Percentiles rank a stretch among this genome's conserved stretches.
These are phyloP conservation scores for Hemicentrotus pulcherrimus DNA, from an alignment of 35 echinoderm and acorn worm genomes.

Conservation along the genomic window DNA sequence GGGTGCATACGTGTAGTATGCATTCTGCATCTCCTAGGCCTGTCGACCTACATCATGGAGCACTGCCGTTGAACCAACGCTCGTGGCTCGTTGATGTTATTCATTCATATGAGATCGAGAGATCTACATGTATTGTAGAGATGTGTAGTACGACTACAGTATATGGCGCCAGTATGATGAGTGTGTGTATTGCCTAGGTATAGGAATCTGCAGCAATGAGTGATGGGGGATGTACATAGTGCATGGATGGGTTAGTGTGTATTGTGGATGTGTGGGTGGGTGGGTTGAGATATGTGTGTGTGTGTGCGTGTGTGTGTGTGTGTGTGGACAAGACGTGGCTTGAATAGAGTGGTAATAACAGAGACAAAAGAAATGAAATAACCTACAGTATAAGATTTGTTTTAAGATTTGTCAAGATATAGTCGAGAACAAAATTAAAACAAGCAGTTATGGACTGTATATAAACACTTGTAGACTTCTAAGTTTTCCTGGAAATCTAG, in stretches of 20 bases:
- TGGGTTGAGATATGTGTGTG: background rate
- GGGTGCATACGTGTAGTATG: background rate
- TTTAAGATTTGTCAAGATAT: too few species aligned
- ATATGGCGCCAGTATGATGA: background rate
- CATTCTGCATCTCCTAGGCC: background rate
- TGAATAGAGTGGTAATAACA: too few species aligned
- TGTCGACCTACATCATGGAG: background rate
- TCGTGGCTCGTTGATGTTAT: background rate
- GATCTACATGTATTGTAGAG: background rate
- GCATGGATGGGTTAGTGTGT: background rate
- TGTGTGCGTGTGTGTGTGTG: too few species aligned
- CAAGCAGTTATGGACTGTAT: too few species aligned
- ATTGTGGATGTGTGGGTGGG: background rate
- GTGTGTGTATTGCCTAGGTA: background rate
- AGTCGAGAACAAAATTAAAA: too few species aligned
- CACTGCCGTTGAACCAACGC: background rate
- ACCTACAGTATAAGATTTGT: too few species aligned
- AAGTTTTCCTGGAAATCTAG: too few species aligned
- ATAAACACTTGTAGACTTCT: too few species aligned
- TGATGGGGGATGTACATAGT: background rate
- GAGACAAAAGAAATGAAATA: too few species aligned
- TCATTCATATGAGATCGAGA: background rate
- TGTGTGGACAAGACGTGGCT: too few species aligned
- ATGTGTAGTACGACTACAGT: background rate
- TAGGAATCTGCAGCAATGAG: background rate